Percentiles rank a stretch among this genome's conserved stretches.
Evolutionary conservation across 2,797 vertebrate genomes (phyloP).

Genomic region (Arctocebus calabarensis): DNA sequence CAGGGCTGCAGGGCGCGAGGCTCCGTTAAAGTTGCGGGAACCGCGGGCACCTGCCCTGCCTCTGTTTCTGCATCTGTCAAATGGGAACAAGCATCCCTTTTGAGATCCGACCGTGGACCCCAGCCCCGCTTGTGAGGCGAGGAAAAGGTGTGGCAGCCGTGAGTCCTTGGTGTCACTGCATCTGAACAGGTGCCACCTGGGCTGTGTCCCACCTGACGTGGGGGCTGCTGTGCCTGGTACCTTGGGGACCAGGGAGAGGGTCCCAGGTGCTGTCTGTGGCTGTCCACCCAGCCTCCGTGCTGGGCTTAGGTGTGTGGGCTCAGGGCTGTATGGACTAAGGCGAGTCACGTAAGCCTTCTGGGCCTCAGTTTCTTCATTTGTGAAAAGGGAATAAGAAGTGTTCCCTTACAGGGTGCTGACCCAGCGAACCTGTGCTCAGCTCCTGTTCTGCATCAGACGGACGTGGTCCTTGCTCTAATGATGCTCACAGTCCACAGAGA

Average conservation of each 20-base stretch:
- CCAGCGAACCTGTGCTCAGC: not conserved
- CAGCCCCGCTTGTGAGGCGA: fast-evolving
- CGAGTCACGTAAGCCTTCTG: fast-evolving
- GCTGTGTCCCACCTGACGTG: not conserved
- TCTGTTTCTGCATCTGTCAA: not conserved
- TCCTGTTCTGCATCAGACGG: not conserved
- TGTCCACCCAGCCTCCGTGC: fast-evolving
- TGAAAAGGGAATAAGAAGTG: too few species aligned
- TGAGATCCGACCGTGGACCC: not conserved
- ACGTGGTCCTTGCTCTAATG: fast-evolving
- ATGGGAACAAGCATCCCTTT: not conserved
- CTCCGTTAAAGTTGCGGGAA: not conserved
- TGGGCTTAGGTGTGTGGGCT: not conserved
- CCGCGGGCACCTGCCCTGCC: not conserved
- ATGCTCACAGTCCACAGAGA: fast-evolving
- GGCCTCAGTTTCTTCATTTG: not conserved
- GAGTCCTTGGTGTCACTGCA: fast-evolving
- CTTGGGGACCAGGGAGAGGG: not conserved
- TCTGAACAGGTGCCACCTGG: not conserved
- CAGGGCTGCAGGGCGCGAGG: not conserved
- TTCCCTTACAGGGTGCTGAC: not conserved
- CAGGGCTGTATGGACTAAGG: fast-evolving
- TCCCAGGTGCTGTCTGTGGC: not conserved
- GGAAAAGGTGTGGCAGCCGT: not conserved
- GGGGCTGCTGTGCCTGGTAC: fast-evolving